phyloP scores from a whole-genome alignment of 2,888 invertebrate genomes.

The Agrochola macilenta region DNA sequence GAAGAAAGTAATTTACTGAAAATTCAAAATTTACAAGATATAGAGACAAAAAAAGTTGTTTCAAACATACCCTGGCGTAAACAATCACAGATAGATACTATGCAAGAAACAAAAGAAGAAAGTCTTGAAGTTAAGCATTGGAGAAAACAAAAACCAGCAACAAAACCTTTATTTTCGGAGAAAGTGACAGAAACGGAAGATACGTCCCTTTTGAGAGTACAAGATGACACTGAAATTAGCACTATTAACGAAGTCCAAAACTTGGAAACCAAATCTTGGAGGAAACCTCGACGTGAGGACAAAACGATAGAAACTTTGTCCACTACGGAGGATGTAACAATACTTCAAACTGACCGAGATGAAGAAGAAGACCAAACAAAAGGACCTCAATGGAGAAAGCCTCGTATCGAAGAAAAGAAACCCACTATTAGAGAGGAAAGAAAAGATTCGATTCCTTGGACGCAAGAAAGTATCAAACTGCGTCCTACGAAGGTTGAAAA shows the following conservation, averaged over 20 bases:
- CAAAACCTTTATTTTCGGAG: constrained; percentile 55
- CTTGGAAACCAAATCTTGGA: constrained; percentile 52
- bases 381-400: constrained; percentile 61
- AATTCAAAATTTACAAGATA: constrained; percentile 78
- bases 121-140: constrained; percentile 73
- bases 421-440: constrained; percentile 68
- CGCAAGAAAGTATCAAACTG: constrained; percentile 91
- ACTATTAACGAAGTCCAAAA: constrained; percentile 54
- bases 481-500: constrained; percentile 91
- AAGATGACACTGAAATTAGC: constrained; percentile 59
- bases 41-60: constrained; percentile 75
- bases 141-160: constrained; percentile 72
- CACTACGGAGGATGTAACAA: constrained; percentile 46
- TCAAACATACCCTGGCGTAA: constrained; percentile 83
- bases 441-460: constrained; percentile 88
- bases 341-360: constrained; percentile 35
- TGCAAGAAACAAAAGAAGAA: constrained; percentile 66
- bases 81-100: constrained; percentile 65
- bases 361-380: constrained; percentile 57
- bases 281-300: constrained; percentile 43
- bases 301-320: constrained; percentile 31
- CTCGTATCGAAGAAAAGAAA: constrained; percentile 65
- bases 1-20: constrained; percentile 85
- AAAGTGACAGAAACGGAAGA: constrained; percentile 67
- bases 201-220: constrained; percentile 63